Evolutionary conservation across 2,888 invertebrate genomes (phyloP).

Genomic region (Liposcelis brunnea): DNA sequence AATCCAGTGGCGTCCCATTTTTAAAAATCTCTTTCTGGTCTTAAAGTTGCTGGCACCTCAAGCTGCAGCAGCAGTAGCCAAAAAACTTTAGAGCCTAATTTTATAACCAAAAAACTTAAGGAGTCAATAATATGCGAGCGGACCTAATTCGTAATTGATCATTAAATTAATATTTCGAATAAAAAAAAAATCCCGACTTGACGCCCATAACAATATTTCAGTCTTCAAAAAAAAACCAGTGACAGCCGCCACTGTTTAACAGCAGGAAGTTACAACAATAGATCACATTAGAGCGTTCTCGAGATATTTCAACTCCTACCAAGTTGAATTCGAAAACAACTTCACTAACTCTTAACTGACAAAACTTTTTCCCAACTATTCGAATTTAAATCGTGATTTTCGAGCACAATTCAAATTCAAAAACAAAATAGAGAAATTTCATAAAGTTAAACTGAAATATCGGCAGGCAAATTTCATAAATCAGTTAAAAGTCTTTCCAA

Average conservation of each 20-base stretch:
- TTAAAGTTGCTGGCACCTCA: no score
- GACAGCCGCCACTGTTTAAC: background rate
- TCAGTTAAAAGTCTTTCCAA: no score
- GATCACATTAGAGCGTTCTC: conserved; percentile 2
- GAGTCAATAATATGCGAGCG: no score
- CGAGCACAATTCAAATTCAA: conserved; percentile 2
- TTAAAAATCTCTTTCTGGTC: no score
- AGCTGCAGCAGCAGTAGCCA: no score
- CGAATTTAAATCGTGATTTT: conserved; percentile 8
- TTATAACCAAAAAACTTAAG: background rate
- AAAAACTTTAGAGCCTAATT: background rate
- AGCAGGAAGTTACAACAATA: conserved; percentile 5
- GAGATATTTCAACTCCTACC: conserved; percentile 8
- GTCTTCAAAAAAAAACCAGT: background rate
- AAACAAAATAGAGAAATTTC: background rate
- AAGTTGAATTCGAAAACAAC: conserved; percentile 6
- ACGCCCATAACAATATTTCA: no score
- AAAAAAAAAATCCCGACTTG: background rate
- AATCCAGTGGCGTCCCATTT: no score
- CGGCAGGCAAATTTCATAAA: no score
- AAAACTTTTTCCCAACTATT: conserved; percentile 7
- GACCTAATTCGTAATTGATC: no score
- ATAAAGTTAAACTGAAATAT: background rate
- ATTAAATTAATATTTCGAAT: no score
- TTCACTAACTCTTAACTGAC: conserved; percentile 7